These are phyloP conservation scores for Mus minutoides DNA, from an alignment of 2,797 vertebrate genomes.

Conservation along the genomic window DNA sequence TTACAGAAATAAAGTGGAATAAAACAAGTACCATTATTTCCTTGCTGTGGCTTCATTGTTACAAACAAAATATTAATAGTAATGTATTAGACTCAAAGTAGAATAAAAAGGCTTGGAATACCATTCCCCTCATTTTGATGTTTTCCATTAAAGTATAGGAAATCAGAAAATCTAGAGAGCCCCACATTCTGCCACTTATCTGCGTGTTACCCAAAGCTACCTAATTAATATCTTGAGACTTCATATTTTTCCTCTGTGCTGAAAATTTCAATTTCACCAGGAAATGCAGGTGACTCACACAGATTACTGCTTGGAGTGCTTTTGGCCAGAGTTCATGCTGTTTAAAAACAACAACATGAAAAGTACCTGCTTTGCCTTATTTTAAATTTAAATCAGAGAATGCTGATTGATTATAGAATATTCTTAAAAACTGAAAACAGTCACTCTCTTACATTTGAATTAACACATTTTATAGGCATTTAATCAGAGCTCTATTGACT, in stretches of 20 bases:
- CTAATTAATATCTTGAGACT: conserved; percentile 68
- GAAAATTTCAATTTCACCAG: conserved; percentile 54
- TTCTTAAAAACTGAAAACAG: conserved; percentile 6
- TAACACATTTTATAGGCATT: conserved; percentile 59
- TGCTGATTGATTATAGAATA: conserved; percentile 57
- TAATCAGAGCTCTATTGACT: conserved; percentile 70
- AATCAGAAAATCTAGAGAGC: conserved; percentile 27
- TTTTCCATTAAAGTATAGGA: conserved; percentile 45
- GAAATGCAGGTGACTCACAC: conserved; percentile 52
- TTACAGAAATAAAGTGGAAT: neutral
- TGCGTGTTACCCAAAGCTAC: neutral
- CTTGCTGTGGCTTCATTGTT: conserved; percentile 5
- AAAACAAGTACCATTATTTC: neutral
- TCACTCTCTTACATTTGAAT: conserved; percentile 27
- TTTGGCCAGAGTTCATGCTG: conserved; percentile 56
- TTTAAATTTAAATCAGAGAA: conserved; percentile 73
- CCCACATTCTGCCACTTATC: conserved; percentile 55
- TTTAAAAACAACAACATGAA: conserved; percentile 68
- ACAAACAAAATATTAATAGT: conserved; percentile 44
- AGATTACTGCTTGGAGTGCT: conserved; percentile 51
- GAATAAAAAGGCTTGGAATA: neutral
- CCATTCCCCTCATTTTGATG: conserved; percentile 3
- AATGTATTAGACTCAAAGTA: neutral
- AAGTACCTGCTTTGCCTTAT: conserved; percentile 58
- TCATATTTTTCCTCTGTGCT: neutral